Evolutionary conservation across 2,888 invertebrate species (phyloP), one percentile per base, ranked within the genome.

Genomic region (Priocnemis perturbator): DNA sequence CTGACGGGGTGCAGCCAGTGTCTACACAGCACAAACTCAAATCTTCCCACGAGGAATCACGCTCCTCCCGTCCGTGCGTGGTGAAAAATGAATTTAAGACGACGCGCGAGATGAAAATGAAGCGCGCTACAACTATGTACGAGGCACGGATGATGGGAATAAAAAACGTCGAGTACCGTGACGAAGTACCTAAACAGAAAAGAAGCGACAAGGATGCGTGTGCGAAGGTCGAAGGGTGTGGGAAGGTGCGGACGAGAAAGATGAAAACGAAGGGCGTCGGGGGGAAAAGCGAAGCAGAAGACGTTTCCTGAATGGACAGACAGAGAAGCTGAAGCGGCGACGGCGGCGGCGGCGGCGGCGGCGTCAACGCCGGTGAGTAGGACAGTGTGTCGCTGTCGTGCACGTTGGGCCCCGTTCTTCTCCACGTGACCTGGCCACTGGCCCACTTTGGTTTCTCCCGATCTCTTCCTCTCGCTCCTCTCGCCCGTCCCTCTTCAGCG

Each of bases 341-440:
- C 74, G 73, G 72, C 73, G 75, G 69, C 82, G 81, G 86, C 86
- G 88, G 60, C 63, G 77, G 52, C 74, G 73, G 72, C 73, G 75
- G 60, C 63, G 77, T 55, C 74, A 74, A 72, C 73, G 75, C 68
- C 82, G 81, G 86, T 87, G 88, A 88, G 89, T 89, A 89, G 89
- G 89, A 89, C 88, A 89, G 89, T 89, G 87, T 89, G 89, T 88
- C 89, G 89, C 81, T 84, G 86, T 85, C 86, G 85, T 85, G 85
- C 82, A 81, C 84, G 82, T 81, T 86, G 86, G 82, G 83, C 86
- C 87, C 85, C 86, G 87, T 86, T 87, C 85, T 85, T 87, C 85
- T 85, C 84, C 84, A 85, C 85, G 85, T 87, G 88, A 88, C 88
- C 88, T 85, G 86, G 85, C 84, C 86, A 84, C 84, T 88, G 88